Percentiles rank a stretch among this genome's conserved stretches.
These are phyloP conservation scores for Hanleya hanleyi DNA, from an alignment of 2,888 invertebrate species.

Conservation along the genomic window DNA sequence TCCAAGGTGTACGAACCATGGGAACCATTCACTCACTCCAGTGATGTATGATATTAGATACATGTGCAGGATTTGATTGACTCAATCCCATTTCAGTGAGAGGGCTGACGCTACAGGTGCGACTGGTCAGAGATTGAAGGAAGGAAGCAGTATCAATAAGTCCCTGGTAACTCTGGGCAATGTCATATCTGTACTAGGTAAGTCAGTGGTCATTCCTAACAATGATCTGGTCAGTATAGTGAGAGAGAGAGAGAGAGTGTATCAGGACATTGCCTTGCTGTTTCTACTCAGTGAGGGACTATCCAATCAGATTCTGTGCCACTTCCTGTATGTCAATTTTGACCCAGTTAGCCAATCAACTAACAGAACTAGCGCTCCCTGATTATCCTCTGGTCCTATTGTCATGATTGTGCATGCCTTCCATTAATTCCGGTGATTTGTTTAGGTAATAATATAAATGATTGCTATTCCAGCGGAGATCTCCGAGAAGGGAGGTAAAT, in stretches of 20 bases:
- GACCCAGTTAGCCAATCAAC: too few relatives aligned
- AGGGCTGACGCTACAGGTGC: slow-evolving; percentile 80
- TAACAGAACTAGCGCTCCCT: too few relatives aligned
- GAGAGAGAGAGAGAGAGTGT: neutral
- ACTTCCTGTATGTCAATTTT: neutral
- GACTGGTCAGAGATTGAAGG: slow-evolving; percentile 86
- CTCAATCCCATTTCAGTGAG: slow-evolving; percentile 69
- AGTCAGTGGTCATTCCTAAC: slow-evolving; percentile 68
- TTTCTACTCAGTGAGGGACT: neutral
- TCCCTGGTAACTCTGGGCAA: slow-evolving; percentile 87
- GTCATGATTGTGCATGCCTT: too few relatives aligned
- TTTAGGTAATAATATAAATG: too few relatives aligned
- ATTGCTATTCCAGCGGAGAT: too few relatives aligned
- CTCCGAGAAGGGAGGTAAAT: slow-evolving; percentile 55
- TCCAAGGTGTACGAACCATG: too few relatives aligned
- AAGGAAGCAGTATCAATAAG: slow-evolving; percentile 83
- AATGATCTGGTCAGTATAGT: too few relatives aligned
- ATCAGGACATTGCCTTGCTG: neutral
- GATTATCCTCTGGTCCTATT: too few relatives aligned
- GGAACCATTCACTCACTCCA: too few relatives aligned
- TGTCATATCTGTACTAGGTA: slow-evolving; percentile 86
- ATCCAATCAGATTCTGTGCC: neutral
- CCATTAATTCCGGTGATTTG: too few relatives aligned
- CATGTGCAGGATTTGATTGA: too few relatives aligned
- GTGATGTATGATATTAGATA: too few relatives aligned